A percentile compares a stretch with the other conserved stretches of the same genome.
Evolutionary conservation across 1,140 invertebrate species (phyloP).

Genomic region (Gonioctena quinquepunctata): DNA sequence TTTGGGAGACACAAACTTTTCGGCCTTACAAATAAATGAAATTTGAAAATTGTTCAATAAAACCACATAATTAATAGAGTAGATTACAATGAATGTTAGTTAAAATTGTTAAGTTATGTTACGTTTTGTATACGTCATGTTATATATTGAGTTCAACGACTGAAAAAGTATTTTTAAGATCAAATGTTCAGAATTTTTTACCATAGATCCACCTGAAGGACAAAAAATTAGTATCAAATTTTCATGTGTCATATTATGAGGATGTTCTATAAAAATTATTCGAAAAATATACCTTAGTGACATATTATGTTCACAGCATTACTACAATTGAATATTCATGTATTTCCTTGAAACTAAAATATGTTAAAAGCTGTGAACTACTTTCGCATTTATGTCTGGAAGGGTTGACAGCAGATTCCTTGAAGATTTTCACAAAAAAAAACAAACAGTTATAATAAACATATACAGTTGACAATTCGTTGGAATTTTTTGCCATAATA

Average conservation of each 20-base stretch:
- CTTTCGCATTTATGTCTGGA: no score
- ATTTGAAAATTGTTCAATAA: conserved; percentile 33
- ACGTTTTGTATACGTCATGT: conserved; percentile 36
- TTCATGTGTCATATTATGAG: no score
- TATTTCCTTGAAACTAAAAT: background rate
- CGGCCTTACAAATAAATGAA: conserved; percentile 39
- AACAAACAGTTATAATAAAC: background rate
- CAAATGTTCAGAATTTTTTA: background rate
- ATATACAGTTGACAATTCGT: conserved; percentile 13
- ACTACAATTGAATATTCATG: background rate
- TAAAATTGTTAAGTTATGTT: conserved; percentile 39
- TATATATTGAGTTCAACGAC: conserved; percentile 30
- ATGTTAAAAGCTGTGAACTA: background rate
- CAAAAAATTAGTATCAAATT: background rate
- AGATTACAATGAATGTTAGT: conserved; percentile 45
- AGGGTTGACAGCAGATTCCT: no score
- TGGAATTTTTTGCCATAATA: conserved; percentile 22
- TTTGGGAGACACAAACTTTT: conserved; percentile 52
- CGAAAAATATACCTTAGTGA: no score
- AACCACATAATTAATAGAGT: conserved; percentile 45
- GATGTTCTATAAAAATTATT: no score
- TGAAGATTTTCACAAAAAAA: background rate
- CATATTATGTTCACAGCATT: background rate
- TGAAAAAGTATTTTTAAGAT: conserved; percentile 26
- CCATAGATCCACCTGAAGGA: background rate